A percentile compares a stretch with the other conserved stretches of the same genome.
Evolutionary conservation across 2,888 invertebrate genomes (phyloP).

Genomic region (Melieria omissa): DNA sequence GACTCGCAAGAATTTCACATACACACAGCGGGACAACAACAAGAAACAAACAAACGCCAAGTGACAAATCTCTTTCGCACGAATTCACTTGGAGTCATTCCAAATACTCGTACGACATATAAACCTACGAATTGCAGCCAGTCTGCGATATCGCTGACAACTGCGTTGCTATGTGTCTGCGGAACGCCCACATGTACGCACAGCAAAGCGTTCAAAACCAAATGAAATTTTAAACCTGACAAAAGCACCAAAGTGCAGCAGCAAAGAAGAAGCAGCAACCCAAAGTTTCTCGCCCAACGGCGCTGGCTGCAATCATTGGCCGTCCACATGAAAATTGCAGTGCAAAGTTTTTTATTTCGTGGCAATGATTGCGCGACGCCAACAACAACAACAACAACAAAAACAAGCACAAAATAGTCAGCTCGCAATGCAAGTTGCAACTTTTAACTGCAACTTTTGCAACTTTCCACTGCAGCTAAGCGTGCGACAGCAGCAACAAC

Average conservation of each 20-base stretch:
- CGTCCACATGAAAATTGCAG: constrained; percentile 20
- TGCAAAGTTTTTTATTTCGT: constrained; percentile 22
- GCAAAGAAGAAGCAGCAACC: background rate
- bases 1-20: background rate
- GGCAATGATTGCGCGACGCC: background rate
- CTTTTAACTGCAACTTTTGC: constrained; percentile 7
- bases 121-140: background rate
- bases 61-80: constrained; percentile 33
- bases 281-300: background rate
- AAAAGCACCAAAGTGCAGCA: constrained; percentile 6
- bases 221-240: constrained; percentile 28
- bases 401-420: background rate
- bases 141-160: background rate
- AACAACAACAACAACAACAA: constrained; percentile 1
- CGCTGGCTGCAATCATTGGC: background rate
- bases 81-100: constrained; percentile 30
- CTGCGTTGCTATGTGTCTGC: too few species aligned
- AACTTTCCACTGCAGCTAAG: background rate
- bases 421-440: constrained; percentile 3
- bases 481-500: background rate
- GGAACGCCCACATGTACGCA: background rate
- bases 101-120: constrained; percentile 12
- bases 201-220: constrained; percentile 20
- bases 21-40: background rate
- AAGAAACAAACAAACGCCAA: constrained; percentile 14